Percentiles rank a stretch among this genome's conserved stretches.
phyloP scores from a whole-genome alignment of 1,140 invertebrate genomes.

The Rhagoletis pomonella region DNA sequence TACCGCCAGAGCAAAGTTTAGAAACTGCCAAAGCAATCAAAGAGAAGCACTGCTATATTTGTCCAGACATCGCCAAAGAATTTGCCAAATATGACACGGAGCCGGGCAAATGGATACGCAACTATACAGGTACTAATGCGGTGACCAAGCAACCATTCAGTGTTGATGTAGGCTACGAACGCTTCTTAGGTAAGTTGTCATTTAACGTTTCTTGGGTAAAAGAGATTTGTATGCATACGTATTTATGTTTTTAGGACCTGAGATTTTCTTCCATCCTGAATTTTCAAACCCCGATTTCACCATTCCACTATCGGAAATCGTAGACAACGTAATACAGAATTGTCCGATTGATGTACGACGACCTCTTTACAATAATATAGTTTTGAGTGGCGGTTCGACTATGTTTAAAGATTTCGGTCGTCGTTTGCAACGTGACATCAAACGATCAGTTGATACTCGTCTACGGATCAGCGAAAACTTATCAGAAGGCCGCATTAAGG shows the following conservation, averaged over 20 bases:
- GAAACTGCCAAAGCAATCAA: conserved; percentile 99
- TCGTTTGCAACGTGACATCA: conserved; percentile 96
- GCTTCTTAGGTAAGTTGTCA: conserved; percentile 83
- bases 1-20: conserved; percentile 98
- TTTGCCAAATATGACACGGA: conserved; percentile 99
- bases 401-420: conserved; percentile 99
- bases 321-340: conserved; percentile 99
- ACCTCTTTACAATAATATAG: conserved; percentile 98
- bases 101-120: conserved; percentile 95
- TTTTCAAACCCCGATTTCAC: conserved; percentile 99
- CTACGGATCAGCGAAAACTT: conserved; percentile 94
- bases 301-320: conserved; percentile 96
- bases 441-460: conserved; percentile 94
- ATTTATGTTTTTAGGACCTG: conserved; percentile 82
- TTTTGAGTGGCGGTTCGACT: conserved; percentile 98
- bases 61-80: conserved; percentile 99
- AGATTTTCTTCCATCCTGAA: conserved; percentile 99
- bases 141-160: conserved; percentile 95
- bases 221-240: too few species aligned
- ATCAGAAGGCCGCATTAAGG: conserved; percentile 95
- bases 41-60: conserved; percentile 98
- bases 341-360: conserved; percentile 99
- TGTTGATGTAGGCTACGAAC: conserved; percentile 99
- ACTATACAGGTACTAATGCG: conserved; percentile 93
- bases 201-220: conserved; percentile 8